phyloP scores from a whole-genome alignment of 2,113 vertebrate genomes.

The Ceuthmochares aereus region DNA sequence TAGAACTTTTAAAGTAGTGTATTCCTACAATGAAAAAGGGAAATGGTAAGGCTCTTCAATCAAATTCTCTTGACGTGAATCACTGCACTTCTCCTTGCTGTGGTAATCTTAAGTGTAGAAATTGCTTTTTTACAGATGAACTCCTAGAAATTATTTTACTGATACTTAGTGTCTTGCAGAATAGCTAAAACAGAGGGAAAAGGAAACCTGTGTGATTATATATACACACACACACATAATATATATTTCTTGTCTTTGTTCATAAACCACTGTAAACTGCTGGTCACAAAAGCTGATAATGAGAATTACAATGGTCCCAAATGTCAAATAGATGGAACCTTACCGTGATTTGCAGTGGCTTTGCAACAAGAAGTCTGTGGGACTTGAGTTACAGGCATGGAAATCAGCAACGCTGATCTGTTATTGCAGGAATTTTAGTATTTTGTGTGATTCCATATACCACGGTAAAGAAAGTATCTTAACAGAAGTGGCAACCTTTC shows the following conservation, averaged over 20 bases:
- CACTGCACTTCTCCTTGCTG: background rate
- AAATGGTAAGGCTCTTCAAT: background rate
- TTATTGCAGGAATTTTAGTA: background rate
- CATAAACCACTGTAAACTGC: background rate
- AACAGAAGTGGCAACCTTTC: background rate
- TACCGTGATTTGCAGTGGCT: background rate
- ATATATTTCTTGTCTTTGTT: background rate
- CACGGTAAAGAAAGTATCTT: background rate
- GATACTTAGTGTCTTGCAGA: background rate
- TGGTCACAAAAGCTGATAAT: background rate
- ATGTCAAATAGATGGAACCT: background rate
- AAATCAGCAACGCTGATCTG: background rate
- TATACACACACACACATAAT: background rate
- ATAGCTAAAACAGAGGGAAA: background rate
- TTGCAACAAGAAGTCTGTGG: fast-evolving
- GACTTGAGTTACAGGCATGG: background rate
- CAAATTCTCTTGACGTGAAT: background rate
- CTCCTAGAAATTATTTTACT: background rate
- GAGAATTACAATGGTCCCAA: background rate
- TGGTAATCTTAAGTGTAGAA: background rate
- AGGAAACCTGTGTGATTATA: background rate
- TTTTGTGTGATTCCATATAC: background rate
- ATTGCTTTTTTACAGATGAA: background rate
- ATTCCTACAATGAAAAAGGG: background rate
- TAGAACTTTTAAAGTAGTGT: background rate